Conservation (phyloP, 1,140 invertebrate species). For the Trinorchestia longiramus region DNA sequence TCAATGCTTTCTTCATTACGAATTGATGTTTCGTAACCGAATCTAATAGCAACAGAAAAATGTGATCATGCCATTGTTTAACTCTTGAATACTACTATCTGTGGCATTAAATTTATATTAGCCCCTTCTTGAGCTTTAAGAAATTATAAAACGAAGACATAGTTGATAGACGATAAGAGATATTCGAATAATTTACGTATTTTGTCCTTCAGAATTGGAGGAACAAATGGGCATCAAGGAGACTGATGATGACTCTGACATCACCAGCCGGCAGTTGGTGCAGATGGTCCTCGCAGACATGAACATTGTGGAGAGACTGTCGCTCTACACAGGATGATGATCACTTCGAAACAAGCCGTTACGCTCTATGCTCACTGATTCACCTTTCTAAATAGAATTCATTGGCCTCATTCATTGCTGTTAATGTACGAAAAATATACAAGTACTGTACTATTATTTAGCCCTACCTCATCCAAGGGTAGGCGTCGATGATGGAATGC, state of each 20-base stretch:
- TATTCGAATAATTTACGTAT: background rate
- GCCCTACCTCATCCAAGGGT: no score
- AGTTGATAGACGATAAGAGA: background rate
- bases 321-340: background rate
- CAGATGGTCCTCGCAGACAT: constrained; percentile 46
- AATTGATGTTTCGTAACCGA: no score
- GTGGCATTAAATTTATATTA: background rate
- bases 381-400: no score
- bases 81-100: no score
- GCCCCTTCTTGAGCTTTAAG: background rate
- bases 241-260: background rate
- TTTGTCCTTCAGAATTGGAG: background rate
- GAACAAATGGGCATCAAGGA: constrained; percentile 29
- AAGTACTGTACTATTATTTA: no score
- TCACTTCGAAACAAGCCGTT: background rate
- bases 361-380: no score
- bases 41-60: no score
- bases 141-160: background rate
- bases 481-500: no score
- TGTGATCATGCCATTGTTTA: no score
- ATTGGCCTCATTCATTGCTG: no score
- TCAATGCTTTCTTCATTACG: no score
- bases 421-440: no score
- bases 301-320: background rate
- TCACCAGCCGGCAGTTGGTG: background rate